These are phyloP conservation scores for Alloscopus bannaensis DNA, from an alignment of 2,888 invertebrate species.

Conservation along the genomic window DNA sequence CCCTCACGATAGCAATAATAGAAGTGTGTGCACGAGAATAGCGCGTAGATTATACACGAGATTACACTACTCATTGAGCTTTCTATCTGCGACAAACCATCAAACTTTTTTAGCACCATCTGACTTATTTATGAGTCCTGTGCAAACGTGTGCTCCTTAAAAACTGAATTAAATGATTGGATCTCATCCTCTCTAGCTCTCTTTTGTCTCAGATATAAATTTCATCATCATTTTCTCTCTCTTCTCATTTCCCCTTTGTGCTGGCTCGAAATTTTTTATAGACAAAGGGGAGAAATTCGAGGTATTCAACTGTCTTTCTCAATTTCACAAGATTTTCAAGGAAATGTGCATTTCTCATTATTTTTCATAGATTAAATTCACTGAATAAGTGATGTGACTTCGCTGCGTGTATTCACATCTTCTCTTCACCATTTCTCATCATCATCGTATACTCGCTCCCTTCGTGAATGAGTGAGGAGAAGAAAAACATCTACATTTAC, in stretches of 20 bases:
- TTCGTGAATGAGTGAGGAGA: slow-evolving; percentile 49
- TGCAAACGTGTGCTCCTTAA: slow-evolving; percentile 19
- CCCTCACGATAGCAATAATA: slow-evolving; percentile 17
- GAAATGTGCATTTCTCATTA: slow-evolving; percentile 66
- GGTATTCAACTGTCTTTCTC: slow-evolving; percentile 57
- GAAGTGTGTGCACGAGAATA: slow-evolving; percentile 23
- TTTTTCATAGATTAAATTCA: slow-evolving; percentile 67
- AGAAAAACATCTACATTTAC: slow-evolving; percentile 63
- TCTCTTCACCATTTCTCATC: slow-evolving; percentile 56
- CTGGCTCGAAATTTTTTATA: slow-evolving; percentile 36
- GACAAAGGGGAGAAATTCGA: slow-evolving; percentile 51
- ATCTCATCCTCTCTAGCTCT: slow-evolving; percentile 25
- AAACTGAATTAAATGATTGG: slow-evolving; percentile 60
- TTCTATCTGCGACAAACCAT: slow-evolving; percentile 42
- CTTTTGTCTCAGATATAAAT: slow-evolving; percentile 41
- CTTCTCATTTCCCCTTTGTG: slow-evolving; percentile 51
- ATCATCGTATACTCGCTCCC: slow-evolving; percentile 30
- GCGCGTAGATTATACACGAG: slow-evolving; percentile 14
- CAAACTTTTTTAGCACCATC: slow-evolving; percentile 33
- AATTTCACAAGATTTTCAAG: slow-evolving; percentile 60
- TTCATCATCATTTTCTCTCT: slow-evolving; percentile 50
- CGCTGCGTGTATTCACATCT: slow-evolving; percentile 6
- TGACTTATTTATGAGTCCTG: slow-evolving; percentile 46
- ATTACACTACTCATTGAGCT: too few species aligned
- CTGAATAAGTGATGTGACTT: slow-evolving; percentile 50